Evolutionary conservation across 2,888 invertebrate species (phyloP), one percentile per base, ranked within the genome.

Genomic region (Tachina grossa): DNA sequence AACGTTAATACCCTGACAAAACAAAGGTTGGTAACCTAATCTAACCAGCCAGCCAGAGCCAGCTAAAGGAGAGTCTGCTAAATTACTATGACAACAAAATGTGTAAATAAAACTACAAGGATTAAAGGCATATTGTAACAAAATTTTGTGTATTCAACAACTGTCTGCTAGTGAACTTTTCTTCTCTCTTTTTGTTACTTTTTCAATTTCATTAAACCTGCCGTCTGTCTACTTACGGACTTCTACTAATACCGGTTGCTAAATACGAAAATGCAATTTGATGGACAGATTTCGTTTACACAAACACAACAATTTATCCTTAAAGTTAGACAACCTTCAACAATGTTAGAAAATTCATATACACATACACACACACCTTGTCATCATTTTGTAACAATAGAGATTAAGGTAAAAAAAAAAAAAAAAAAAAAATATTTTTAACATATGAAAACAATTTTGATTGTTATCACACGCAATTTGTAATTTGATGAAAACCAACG

Each of bases 401-500:
- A 45, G 69, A 75, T 75, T 82, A 61, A 16, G 9, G 31, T 83
- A 59, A n/a, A 47, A 11, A 47, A 10, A 41, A 59, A n/a, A 47
- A 11, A 47, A 10, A 41, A 72, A 68, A 71, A 5, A 55, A 74
- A 74, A 57, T 45, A 14, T 76, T 76, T 61, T 47, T 43, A 66
- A 41, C n/a, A 14, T 43, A 74, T 43, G 51, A 72, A 74, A 77
- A 74, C 49, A 76, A 63, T 63, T 82, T 85, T 79, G 91, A 91
- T 90, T 90, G 89, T 90, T 91, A 90, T 91, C 90, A 88, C 91
- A 90, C 90, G 90, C 91, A 91, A 91, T 91, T 91, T 90, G 91
- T 90, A 91, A 90, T 91, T 90, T 91, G 90, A 91, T 91, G 89
- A 90, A 90, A 90, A 90, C 90, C 91, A 90, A 91, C 90, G 90